Percentiles rank a stretch among this genome's conserved stretches.
phyloP scores from a whole-genome alignment of 2,113 vertebrate genomes.

The Vireo altiloquus region DNA sequence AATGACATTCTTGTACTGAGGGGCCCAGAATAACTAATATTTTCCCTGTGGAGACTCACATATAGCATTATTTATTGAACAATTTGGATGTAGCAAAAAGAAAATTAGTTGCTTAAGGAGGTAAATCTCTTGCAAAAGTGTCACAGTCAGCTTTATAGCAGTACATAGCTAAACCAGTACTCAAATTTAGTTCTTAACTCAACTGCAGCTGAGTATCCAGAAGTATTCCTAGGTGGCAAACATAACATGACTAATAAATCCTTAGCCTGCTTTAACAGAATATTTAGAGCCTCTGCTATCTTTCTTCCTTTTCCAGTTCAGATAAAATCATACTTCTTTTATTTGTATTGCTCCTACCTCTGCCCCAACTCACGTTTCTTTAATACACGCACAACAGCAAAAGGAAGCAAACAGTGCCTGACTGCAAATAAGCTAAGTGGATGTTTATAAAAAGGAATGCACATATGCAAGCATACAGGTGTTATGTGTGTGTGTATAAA shows the following conservation, averaged over 20 bases:
- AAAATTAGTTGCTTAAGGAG: neutral
- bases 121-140: neutral
- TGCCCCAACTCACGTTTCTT: neutral
- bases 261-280: neutral
- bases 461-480: neutral
- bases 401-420: neutral
- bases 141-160: neutral
- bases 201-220: neutral
- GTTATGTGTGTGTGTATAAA: neutral
- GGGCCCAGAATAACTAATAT: neutral
- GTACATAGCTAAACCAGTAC: neutral
- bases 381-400: neutral
- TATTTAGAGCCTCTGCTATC: neutral
- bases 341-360: neutral
- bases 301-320: neutral
- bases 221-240: neutral
- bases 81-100: neutral
- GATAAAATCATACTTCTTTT: neutral
- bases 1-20: neutral
- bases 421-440: neutral
- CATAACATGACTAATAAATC: neutral
- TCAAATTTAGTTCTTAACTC: neutral
- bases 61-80: neutral
- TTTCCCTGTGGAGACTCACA: neutral
- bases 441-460: neutral